These are phyloP conservation scores for Talpa occidentalis DNA, from an alignment of 2,113 vertebrate species.

Conservation along the genomic window DNA sequence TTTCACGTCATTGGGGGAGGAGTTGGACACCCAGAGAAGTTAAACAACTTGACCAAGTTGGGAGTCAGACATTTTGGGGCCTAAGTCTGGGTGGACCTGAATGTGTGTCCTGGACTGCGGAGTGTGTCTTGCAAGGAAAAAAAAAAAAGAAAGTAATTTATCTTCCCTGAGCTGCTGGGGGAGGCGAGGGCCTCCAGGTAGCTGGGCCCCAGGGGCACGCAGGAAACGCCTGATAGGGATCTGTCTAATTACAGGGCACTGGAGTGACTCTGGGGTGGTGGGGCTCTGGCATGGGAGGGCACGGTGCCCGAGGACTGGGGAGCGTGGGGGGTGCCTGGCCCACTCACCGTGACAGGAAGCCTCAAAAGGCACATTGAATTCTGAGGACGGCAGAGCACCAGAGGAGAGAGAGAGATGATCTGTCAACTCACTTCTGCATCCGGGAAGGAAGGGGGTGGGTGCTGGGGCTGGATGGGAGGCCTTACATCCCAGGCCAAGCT, in stretches of 20 bases:
- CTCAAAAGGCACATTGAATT: conserved; percentile 28
- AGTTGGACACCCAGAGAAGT: too few relatives aligned
- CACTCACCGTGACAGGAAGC: background rate
- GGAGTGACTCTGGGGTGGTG: conserved; percentile 16
- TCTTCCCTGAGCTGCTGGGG: conserved; percentile 42
- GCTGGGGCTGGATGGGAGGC: background rate
- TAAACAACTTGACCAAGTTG: background rate
- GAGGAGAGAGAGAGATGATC: background rate
- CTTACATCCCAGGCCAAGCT: background rate
- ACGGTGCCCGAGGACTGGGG: background rate
- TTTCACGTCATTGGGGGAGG: background rate
- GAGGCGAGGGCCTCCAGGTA: conserved; percentile 16
- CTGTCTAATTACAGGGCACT: conserved; percentile 64
- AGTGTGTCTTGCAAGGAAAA: background rate
- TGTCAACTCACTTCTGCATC: background rate
- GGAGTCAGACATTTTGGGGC: background rate
- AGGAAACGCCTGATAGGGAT: conserved; percentile 25
- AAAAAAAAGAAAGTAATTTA: conserved; percentile 3
- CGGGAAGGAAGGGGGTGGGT: background rate
- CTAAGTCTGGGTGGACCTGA: background rate
- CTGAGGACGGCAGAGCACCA: background rate
- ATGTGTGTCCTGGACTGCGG: background rate
- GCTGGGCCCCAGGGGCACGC: background rate
- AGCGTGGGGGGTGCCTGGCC: background rate
- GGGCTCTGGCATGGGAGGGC: conserved; percentile 38